Percentiles rank a stretch among this genome's conserved stretches.
Conservation (phyloP, 2,888 invertebrate genomes). For the Chymomyza procnemis region DNA sequence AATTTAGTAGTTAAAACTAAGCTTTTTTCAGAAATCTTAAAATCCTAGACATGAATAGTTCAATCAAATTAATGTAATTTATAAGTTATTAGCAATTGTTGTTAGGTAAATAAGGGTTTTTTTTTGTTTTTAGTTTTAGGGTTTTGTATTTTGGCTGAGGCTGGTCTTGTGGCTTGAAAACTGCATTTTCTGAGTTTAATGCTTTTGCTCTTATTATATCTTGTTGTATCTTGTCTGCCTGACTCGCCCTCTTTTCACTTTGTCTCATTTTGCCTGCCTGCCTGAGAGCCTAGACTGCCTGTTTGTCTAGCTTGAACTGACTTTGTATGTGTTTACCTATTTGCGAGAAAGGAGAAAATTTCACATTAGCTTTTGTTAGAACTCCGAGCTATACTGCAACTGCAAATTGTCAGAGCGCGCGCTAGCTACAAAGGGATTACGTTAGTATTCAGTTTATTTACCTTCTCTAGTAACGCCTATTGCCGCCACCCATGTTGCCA, state of each 20-base stretch:
- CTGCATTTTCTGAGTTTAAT: constrained; percentile 33
- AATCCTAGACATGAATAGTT: constrained; percentile 66
- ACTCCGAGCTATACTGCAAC: constrained; percentile 16
- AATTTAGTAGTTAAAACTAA: constrained; percentile 68
- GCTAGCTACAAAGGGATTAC: not conserved
- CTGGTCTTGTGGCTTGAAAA: constrained; percentile 34
- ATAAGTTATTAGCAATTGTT: constrained; percentile 41
- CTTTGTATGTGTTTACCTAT: constrained; percentile 75
- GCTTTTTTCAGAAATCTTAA: constrained; percentile 63
- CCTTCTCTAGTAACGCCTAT: constrained; percentile 74
- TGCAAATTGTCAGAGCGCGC: constrained; percentile 26
- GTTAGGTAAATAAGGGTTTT: constrained; percentile 25
- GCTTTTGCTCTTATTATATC: constrained; percentile 20
- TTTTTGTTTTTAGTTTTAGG: constrained; percentile 17
- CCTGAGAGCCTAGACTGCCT: constrained; percentile 70
- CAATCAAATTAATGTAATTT: constrained; percentile 49
- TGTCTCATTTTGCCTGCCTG: constrained; percentile 39
- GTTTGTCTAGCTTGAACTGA: constrained; percentile 71
- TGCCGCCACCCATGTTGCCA: constrained; percentile 72
- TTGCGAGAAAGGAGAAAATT: constrained; percentile 75
- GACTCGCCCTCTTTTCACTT: constrained; percentile 39
- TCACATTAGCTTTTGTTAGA: constrained; percentile 53
- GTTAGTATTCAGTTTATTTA: constrained; percentile 41
- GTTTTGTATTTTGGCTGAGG: constrained; percentile 37
- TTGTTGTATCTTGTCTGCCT: constrained; percentile 48